These are phyloP conservation scores for Macrotis lagotis DNA, from an alignment of 2,113 vertebrate genomes.

Conservation along the genomic window DNA sequence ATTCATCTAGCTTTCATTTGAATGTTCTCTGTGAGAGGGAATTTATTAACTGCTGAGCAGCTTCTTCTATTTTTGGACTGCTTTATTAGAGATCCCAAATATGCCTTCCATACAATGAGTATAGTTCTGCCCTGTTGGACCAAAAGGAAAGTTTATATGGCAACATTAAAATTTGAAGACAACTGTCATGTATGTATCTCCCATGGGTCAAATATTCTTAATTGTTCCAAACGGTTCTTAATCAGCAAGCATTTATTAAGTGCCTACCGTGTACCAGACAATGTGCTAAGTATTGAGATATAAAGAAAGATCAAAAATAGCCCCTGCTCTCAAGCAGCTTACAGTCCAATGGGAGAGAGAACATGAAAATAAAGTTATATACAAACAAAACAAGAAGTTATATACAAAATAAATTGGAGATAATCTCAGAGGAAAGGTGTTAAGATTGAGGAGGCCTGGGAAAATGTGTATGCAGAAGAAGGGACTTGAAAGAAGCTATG, in stretches of 20 bases:
- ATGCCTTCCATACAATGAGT: neutral
- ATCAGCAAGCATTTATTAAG: neutral
- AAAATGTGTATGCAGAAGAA: neutral
- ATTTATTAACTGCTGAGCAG: neutral
- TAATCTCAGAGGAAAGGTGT: neutral
- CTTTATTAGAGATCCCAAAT: neutral
- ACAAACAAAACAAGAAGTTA: neutral
- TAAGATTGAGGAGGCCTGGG: neutral
- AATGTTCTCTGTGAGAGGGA: neutral
- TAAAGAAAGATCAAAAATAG: neutral
- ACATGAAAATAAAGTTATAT: neutral
- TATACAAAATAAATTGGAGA: neutral
- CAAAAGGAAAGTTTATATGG: neutral
- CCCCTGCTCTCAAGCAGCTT: neutral
- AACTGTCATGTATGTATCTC: neutral
- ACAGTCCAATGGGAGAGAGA: neutral
- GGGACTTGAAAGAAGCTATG: too few species aligned
- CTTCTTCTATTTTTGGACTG: neutral
- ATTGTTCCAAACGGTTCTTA: neutral
- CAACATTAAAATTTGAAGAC: neutral
- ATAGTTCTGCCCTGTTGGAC: neutral
- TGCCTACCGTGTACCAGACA: neutral
- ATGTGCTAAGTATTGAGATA: neutral
- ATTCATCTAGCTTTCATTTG: neutral
- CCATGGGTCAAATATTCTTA: neutral